Conservation (phyloP, 2,888 invertebrate species). For the Phalera bucephala region DNA sequence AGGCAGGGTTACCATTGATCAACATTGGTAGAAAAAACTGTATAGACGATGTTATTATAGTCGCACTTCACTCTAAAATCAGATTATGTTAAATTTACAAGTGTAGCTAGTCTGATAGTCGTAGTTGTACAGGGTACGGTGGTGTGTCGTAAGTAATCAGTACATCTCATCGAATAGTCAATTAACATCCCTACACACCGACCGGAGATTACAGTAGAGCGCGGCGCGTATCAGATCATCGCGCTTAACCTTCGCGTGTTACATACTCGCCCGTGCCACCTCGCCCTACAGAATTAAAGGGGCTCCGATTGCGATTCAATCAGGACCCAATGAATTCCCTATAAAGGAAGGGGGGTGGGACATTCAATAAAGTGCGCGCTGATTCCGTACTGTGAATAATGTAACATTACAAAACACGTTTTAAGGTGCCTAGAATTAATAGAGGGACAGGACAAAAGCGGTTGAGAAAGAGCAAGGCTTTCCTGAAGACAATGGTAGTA, state of each 20-base stretch:
- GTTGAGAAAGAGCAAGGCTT: slow-evolving; percentile 56
- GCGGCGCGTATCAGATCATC: slow-evolving; percentile 48
- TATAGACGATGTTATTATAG: not conserved
- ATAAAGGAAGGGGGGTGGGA: slow-evolving; percentile 45
- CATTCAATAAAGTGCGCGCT: slow-evolving; percentile 32
- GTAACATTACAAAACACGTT: slow-evolving; percentile 38
- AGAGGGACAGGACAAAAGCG: slow-evolving; percentile 51
- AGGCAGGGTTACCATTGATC: slow-evolving; percentile 39
- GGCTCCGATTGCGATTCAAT: slow-evolving; percentile 56
- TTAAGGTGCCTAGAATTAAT: slow-evolving; percentile 48
- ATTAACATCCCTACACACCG: slow-evolving; percentile 59
- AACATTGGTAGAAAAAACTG: slow-evolving; percentile 33
- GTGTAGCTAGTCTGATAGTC: slow-evolving; percentile 1
- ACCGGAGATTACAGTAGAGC: slow-evolving; percentile 55
- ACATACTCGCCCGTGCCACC: slow-evolving; percentile 34
- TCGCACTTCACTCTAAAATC: no score
- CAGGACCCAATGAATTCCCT: slow-evolving; percentile 49
- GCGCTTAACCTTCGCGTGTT: slow-evolving; percentile 50
- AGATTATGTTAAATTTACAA: no score
- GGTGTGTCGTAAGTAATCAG: slow-evolving; percentile 52
- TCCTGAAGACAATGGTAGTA: slow-evolving; percentile 67
- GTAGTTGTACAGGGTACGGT: slow-evolving; percentile 36
- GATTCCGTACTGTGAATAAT: slow-evolving; percentile 30
- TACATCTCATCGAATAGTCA: slow-evolving; percentile 60
- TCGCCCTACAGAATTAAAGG: slow-evolving; percentile 48